Percentiles rank a stretch among this genome's conserved stretches.
phyloP scores from a whole-genome alignment of 2,113 vertebrate genomes.

The Antigone vipio region DNA sequence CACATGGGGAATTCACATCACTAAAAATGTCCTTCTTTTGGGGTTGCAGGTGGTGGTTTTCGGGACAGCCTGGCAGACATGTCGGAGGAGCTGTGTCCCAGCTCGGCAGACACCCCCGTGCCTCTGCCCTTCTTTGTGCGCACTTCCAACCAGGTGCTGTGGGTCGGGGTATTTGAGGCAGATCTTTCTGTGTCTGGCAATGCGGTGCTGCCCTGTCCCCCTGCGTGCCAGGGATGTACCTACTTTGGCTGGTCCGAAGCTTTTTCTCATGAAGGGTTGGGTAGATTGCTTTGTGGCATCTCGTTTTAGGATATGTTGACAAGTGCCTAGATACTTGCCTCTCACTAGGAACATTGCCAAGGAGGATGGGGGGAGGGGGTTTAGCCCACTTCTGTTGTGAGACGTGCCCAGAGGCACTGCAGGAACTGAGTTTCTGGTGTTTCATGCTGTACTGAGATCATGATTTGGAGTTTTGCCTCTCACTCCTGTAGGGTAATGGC shows the following conservation, averaged over 20 bases:
- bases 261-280: not conserved
- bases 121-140: constrained; percentile 94
- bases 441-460: not conserved
- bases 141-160: constrained; percentile 91
- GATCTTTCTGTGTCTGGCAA: not conserved
- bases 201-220: not conserved
- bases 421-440: not conserved
- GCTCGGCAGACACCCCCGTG: constrained; percentile 89
- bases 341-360: not conserved
- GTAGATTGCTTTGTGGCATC: not conserved
- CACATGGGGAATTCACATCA: not conserved
- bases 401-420: not conserved
- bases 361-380: not conserved
- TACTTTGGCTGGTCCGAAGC: not conserved
- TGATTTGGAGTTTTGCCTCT: not conserved
- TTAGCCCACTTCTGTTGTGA: not conserved
- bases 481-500: constrained; percentile 77
- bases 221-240: not conserved
- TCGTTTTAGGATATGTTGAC: not conserved
- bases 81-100: constrained; percentile 97
- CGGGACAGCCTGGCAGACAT: constrained; percentile 96
- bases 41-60: constrained; percentile 88
- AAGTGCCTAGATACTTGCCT: not conserved
- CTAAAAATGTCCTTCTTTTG: constrained; percentile 5
- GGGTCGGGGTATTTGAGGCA: not conserved